phyloP scores from a whole-genome alignment of 1,140 invertebrate species.

The Anoplolepis gracilipes region DNA sequence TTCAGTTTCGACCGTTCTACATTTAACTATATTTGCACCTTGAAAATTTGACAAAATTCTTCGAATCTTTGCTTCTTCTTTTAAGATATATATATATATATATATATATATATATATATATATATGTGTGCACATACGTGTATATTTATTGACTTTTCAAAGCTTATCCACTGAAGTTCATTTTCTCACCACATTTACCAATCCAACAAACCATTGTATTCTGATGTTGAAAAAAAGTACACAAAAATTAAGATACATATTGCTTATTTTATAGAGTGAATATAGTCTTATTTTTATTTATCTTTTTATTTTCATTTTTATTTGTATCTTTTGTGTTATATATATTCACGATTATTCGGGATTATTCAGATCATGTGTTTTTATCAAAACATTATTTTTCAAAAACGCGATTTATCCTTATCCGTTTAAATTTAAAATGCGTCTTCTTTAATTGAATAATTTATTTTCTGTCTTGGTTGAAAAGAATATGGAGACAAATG shows the following conservation, averaged over 20 bases:
- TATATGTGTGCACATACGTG: neutral
- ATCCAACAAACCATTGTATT: neutral
- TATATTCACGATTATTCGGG: neutral
- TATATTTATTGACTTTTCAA: neutral
- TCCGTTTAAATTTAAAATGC: neutral
- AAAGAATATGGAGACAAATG: slow-evolving; percentile 2
- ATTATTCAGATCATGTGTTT: neutral
- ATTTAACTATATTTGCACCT: neutral
- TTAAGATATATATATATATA: neutral
- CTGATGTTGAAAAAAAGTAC: neutral
- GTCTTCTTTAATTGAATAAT: neutral
- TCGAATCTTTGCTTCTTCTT: neutral
- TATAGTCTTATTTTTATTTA: no score
- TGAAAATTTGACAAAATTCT: neutral
- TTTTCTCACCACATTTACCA: neutral
- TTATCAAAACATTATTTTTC: neutral
- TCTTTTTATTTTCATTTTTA: no score
- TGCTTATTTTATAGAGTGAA: no score
- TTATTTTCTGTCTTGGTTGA: slow-evolving; percentile 23
- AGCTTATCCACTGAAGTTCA: neutral
- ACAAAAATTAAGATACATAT: neutral
- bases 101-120: neutral
- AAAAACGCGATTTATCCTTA: neutral
- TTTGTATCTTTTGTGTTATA: no score
- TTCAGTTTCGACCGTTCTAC: neutral